Evolutionary conservation across 2,888 invertebrate genomes (phyloP), one percentile per base, ranked within the genome.

Genomic region (Aromia moschata): DNA sequence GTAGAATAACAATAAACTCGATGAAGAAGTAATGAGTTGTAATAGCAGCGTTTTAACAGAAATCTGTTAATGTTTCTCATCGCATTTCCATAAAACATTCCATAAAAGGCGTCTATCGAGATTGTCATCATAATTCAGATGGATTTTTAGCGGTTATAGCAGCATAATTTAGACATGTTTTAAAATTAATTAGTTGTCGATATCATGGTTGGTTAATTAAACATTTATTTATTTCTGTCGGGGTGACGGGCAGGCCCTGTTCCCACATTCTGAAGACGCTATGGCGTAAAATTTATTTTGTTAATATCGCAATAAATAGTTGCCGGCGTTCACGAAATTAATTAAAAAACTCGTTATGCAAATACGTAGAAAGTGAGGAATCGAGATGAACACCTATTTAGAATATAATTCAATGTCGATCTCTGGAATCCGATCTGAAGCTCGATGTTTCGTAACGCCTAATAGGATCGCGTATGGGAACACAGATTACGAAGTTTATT

Each of bases 311-410:
- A 20, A 40, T 43, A 43, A 43, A 25, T 47, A 47, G 33, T 47
- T 36, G 17, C 37, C 10, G 33, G 11, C 14, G 17, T 33, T 17
- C 17, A 17, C 5, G 11, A 5, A 36, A 33, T 47, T 37, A 20
- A 47, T 37, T 47, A 47, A 47, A 18, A 47, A 47, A 47, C 47
- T 12, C 17, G 47, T 47, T 47, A 47, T 47, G 47, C 12, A 47
- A 47, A 47, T 47, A 18, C 33, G 11, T 47, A 47, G 47, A 47
- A 47, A 47, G 47, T 43, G 43, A 43, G 43, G 43, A 20, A 43
- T 20, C 9, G 20, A 12, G 43, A 43, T 43, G 43, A 43, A 43
- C 41, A n/a, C n/a, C n/a, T 20, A 18, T 41, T 41, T 41, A 41
- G 33, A 11, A 33, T 40, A 40, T 40, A 16, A 15, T 40, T 17